phyloP scores from a whole-genome alignment of 2,888 invertebrate species.

The Nomada fucata region DNA sequence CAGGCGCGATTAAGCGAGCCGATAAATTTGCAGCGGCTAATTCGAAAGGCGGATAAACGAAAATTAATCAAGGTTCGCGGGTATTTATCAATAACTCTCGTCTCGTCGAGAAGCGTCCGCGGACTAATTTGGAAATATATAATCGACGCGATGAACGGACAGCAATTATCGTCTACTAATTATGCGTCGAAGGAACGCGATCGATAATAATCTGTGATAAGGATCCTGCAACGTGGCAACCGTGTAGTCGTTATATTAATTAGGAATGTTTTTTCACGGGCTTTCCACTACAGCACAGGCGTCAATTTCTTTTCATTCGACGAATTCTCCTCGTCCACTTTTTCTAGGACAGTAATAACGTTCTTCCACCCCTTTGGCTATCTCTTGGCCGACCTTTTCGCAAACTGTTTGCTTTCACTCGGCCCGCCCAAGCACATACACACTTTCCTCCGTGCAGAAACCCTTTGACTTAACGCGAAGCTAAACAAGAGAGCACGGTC shows the following conservation, averaged over 20 bases:
- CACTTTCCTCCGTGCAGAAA: not conserved
- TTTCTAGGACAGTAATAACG: not conserved
- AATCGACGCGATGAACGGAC: no score
- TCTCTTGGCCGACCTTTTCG: slow-evolving; percentile 4
- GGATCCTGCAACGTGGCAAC: no score
- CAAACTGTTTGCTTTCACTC: not conserved
- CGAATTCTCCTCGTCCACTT: not conserved
- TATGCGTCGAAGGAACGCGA: no score
- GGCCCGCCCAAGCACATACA: not conserved
- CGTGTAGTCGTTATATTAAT: no score
- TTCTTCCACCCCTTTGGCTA: not conserved
- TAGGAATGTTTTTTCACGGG: no score
- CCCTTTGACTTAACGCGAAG: not conserved
- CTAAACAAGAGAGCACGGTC: not conserved
- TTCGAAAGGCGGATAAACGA: slow-evolving; percentile 17
- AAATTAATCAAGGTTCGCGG: not conserved
- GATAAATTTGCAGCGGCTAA: slow-evolving; percentile 27
- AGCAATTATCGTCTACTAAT: no score
- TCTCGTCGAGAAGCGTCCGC: not conserved
- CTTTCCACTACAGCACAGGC: no score
- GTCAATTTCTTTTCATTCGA: no score
- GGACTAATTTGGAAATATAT: not conserved
- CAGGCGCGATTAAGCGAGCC: slow-evolving; percentile 49
- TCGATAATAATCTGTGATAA: no score
- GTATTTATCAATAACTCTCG: not conserved